phyloP scores from a whole-genome alignment of 2,888 invertebrate genomes.

The Leptothorax acervorum region DNA sequence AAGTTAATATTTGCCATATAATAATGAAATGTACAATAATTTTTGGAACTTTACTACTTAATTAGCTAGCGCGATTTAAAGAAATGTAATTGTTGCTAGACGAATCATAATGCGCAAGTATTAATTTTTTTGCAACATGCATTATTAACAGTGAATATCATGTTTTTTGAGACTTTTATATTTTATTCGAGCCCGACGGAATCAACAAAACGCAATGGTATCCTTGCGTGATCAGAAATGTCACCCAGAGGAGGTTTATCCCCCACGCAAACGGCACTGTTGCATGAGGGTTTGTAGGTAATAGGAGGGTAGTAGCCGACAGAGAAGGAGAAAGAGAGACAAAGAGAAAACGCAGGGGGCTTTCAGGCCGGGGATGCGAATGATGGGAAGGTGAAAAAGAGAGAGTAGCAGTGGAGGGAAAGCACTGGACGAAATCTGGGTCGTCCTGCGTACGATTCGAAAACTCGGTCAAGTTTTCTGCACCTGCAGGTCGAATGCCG shows the following conservation, averaged over 20 bases:
- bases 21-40: not conserved
- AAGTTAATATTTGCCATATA: not conserved
- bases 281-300: slow-evolving; percentile 54
- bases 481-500: slow-evolving; percentile 82
- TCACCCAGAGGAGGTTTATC: slow-evolving; percentile 48
- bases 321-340: slow-evolving; percentile 21
- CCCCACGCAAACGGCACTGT: slow-evolving; percentile 21
- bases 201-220: slow-evolving; percentile 31
- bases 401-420: slow-evolving; percentile 12
- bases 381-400: slow-evolving; percentile 49
- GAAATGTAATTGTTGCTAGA: not conserved
- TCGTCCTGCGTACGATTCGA: slow-evolving; percentile 82
- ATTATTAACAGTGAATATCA: not conserved
- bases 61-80: not conserved
- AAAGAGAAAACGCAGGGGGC: slow-evolving; percentile 52
- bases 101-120: not conserved
- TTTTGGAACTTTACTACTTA: not conserved
- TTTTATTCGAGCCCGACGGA: not conserved
- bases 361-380: slow-evolving; percentile 56
- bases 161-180: not conserved
- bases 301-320: slow-evolving; percentile 52
- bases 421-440: slow-evolving; percentile 80
- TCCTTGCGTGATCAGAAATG: slow-evolving; percentile 30
- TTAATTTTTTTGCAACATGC: not conserved
- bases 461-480: slow-evolving; percentile 85